These are phyloP conservation scores for Drosophila kambysellisi DNA, from an alignment of 2,888 invertebrate genomes.

Conservation along the genomic window DNA sequence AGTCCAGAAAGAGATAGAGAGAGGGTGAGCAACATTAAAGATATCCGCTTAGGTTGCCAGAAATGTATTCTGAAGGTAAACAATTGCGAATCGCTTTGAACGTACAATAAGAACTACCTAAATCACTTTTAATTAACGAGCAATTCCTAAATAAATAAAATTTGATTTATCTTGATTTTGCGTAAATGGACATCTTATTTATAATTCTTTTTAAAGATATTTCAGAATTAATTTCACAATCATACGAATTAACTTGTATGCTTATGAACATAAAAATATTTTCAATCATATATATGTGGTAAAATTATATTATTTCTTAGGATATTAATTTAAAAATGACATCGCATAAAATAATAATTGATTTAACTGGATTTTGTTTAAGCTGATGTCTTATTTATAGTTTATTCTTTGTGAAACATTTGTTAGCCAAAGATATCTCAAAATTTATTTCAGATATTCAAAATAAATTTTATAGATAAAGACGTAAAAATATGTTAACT, in stretches of 20 bases:
- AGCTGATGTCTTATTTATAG: background rate
- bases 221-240: background rate
- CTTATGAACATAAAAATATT: background rate
- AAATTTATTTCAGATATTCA: no score
- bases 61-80: conserved; percentile 6
- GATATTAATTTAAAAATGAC: background rate
- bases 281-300: background rate
- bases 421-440: no score
- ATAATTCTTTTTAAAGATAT: background rate
- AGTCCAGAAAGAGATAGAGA: background rate
- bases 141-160: background rate
- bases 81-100: conserved; percentile 8
- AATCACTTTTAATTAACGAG: background rate
- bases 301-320: background rate
- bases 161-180: background rate
- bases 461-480: no score
- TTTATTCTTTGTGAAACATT: background rate
- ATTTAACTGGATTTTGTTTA: background rate
- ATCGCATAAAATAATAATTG: background rate
- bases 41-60: conserved; percentile 16
- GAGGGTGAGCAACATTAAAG: background rate
- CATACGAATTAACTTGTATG: background rate
- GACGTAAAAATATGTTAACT: no score
- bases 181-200: background rate
- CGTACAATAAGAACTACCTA: background rate